These are phyloP conservation scores for Hoplodrina blanda DNA, from an alignment of 2,888 invertebrate genomes.

Conservation along the genomic window DNA sequence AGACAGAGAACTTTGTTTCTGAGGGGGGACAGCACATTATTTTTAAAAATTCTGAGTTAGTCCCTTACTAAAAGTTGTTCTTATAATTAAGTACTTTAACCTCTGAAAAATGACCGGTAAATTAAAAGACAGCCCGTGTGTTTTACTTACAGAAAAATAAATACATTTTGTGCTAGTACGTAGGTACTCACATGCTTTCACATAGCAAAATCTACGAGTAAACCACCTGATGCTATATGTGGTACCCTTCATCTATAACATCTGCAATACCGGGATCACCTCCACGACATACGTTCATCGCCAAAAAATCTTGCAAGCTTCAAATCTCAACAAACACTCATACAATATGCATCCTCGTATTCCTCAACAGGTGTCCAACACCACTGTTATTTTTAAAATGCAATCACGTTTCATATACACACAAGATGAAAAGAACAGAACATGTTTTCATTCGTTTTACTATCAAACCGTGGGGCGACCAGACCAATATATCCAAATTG, in stretches of 20 bases:
- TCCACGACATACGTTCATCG: neutral
- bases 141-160: no score
- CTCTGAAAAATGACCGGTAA: no score
- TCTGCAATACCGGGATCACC: neutral
- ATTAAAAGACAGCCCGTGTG: no score
- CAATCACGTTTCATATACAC: conserved; percentile 43
- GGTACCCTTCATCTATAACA: neutral
- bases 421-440: conserved; percentile 53
- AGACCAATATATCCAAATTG: conserved; percentile 74
- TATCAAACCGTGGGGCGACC: conserved; percentile 53
- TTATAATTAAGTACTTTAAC: no score
- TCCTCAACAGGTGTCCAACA: neutral
- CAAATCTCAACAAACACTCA: neutral
- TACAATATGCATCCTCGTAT: neutral
- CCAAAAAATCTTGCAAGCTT: neutral
- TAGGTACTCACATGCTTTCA: neutral
- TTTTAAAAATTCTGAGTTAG: no score
- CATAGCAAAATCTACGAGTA: neutral
- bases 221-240: neutral
- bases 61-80: no score
- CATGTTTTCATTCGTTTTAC: conserved; percentile 54
- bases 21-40: no score
- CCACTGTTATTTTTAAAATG: conserved; percentile 49
- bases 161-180: no score
- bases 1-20: no score